These are phyloP conservation scores for Stictocephala bisonia DNA, from an alignment of 2,888 invertebrate genomes.

Conservation along the genomic window DNA sequence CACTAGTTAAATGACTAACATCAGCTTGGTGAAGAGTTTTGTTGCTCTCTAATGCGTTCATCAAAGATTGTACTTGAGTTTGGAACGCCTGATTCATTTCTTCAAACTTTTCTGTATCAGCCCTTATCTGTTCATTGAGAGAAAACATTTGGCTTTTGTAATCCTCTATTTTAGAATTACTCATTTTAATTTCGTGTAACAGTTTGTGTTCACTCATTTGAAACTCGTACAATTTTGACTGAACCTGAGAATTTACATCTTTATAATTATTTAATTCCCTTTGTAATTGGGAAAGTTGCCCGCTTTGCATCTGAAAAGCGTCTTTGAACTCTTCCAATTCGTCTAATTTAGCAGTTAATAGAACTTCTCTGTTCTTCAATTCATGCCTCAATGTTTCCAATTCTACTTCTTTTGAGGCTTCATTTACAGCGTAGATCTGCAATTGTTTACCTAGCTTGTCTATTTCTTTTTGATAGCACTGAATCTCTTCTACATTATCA, in stretches of 20 bases:
- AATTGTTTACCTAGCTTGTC: background rate
- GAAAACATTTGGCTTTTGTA: background rate
- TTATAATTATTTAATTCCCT: background rate
- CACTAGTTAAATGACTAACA: background rate
- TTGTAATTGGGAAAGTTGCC: background rate
- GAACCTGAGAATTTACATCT: background rate
- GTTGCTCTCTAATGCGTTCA: constrained; percentile 9
- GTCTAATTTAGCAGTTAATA: background rate
- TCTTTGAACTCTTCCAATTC: background rate
- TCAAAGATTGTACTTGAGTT: background rate
- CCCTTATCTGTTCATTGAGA: background rate
- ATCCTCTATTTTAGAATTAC: background rate
- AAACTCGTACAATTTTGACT: background rate
- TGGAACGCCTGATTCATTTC: constrained; percentile 12
- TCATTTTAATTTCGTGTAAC: constrained; percentile 1
- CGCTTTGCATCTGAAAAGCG: background rate
- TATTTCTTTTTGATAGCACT: constrained; percentile 8
- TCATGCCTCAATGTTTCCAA: background rate
- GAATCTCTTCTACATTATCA: background rate
- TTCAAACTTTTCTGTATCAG: background rate
- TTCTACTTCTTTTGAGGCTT: constrained; percentile 8
- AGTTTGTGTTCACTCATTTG: background rate
- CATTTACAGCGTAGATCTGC: background rate
- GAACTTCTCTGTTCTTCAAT: background rate
- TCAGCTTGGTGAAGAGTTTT: background rate